phyloP scores from a whole-genome alignment of 1,140 invertebrate species.

The Drosophila dunni region DNA sequence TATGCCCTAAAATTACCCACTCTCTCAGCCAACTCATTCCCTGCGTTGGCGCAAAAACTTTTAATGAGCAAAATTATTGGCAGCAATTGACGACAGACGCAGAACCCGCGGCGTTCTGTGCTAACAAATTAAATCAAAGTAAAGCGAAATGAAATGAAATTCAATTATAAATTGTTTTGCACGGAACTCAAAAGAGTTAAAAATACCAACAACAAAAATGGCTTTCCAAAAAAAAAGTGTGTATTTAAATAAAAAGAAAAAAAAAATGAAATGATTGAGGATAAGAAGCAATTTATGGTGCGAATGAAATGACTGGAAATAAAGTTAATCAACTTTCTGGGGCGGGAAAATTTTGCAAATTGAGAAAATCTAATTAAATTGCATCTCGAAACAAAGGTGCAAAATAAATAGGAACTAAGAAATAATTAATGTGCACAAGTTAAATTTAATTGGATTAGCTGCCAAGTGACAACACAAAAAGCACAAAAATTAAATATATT shows the following conservation, averaged over 20 bases:
- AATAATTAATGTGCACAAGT: background rate
- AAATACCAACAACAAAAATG: conserved; percentile 3
- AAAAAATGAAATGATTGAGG: conserved; percentile 6
- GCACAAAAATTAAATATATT: no score
- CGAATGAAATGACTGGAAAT: conserved; percentile 9
- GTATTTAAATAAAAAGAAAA: background rate
- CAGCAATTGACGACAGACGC: conserved; percentile 3
- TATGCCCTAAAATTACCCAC: background rate
- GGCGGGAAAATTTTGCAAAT: background rate
- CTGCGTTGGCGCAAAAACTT: conserved; percentile 36
- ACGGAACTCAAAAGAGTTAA: conserved; percentile 41
- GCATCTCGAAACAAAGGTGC: background rate
- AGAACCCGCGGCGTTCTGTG: background rate
- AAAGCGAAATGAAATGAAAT: conserved; percentile 53
- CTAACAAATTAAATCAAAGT: conserved; percentile 54
- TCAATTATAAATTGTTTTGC: conserved; percentile 54
- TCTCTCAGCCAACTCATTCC: conserved; percentile 9
- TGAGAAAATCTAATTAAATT: conserved; percentile 11
- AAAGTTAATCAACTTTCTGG: conserved; percentile 5
- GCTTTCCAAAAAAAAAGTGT: conserved; percentile 4
- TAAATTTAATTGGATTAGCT: no score
- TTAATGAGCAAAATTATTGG: conserved; percentile 58
- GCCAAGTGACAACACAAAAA: no score
- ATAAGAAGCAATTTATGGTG: background rate
- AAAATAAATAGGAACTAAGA: background rate